phyloP scores from a whole-genome alignment of 2,113 vertebrate genomes.

The Platycercus adscitus region DNA sequence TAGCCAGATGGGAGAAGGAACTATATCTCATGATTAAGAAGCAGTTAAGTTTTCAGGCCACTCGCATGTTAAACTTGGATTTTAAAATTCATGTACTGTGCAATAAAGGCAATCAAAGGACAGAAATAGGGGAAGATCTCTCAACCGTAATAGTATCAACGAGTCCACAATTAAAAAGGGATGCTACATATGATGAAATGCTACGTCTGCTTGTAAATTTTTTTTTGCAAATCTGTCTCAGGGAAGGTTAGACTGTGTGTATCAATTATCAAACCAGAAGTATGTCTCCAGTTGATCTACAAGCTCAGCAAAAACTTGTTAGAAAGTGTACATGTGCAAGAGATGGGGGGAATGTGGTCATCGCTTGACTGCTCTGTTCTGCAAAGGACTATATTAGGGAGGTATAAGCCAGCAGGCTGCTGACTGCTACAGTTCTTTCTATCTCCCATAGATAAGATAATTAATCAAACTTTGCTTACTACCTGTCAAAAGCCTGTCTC shows the following conservation, averaged over 20 bases:
- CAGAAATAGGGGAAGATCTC: neutral
- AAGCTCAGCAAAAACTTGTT: constrained; percentile 35
- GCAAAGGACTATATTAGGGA: constrained; percentile 27
- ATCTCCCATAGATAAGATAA: constrained; percentile 51
- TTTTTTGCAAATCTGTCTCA: neutral
- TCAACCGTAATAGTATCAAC: neutral
- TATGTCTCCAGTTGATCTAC: neutral
- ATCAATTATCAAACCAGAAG: constrained; percentile 21
- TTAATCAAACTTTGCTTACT: constrained; percentile 66
- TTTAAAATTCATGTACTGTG: neutral
- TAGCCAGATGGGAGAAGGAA: neutral
- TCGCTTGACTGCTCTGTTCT: constrained; percentile 10
- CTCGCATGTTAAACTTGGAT: neutral
- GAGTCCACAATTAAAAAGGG: neutral
- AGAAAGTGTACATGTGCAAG: neutral
- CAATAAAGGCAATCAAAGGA: neutral
- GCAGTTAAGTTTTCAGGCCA: neutral
- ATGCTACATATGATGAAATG: neutral
- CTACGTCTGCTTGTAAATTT: neutral
- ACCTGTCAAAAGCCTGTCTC: constrained; percentile 36
- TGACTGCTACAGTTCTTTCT: constrained; percentile 52
- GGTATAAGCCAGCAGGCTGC: constrained; percentile 16
- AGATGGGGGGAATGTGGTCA: neutral
- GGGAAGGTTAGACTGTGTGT: neutral
- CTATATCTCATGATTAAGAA: neutral